These are phyloP conservation scores for Heterohyrax brucei DNA, from an alignment of 2,797 vertebrate species.

Conservation along the genomic window DNA sequence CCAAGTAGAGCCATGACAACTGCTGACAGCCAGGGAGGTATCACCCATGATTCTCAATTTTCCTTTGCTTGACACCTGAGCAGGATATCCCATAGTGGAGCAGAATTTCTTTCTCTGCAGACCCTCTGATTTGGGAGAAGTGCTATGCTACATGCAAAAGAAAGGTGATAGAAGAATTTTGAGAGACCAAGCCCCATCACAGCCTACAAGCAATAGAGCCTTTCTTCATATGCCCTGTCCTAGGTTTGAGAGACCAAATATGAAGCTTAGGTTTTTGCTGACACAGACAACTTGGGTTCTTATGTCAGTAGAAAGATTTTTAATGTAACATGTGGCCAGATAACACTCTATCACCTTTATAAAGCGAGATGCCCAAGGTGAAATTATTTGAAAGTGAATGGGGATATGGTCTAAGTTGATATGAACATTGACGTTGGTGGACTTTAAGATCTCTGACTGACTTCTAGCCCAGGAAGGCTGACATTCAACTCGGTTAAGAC, in stretches of 20 bases:
- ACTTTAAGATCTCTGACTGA: conserved; percentile 16
- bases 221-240: background rate
- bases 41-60: background rate
- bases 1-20: conserved; percentile 57
- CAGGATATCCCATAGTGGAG: conserved; percentile 37
- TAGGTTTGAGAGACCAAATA: conserved; percentile 40
- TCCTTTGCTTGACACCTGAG: conserved; percentile 50
- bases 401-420: conserved; percentile 7
- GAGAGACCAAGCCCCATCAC: conserved; percentile 12
- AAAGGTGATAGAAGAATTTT: conserved; percentile 41
- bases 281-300: conserved; percentile 47
- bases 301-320: conserved; percentile 30
- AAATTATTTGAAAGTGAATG: conserved; percentile 37
- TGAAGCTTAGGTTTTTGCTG: conserved; percentile 55
- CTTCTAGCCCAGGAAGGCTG: conserved; percentile 41
- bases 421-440: background rate
- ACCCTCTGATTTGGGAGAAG: conserved; percentile 30
- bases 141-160: conserved; percentile 36
- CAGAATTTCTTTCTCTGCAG: conserved; percentile 51
- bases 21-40: conserved; percentile 52
- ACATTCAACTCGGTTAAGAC: conserved; percentile 23
- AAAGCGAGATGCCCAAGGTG: conserved; percentile 49
- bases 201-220: conserved; percentile 24
- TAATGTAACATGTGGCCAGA: conserved; percentile 69
- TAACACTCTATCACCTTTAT: conserved; percentile 28